Conservation (phyloP, 2,888 invertebrate species). For the Microctonus aethiopoides region DNA sequence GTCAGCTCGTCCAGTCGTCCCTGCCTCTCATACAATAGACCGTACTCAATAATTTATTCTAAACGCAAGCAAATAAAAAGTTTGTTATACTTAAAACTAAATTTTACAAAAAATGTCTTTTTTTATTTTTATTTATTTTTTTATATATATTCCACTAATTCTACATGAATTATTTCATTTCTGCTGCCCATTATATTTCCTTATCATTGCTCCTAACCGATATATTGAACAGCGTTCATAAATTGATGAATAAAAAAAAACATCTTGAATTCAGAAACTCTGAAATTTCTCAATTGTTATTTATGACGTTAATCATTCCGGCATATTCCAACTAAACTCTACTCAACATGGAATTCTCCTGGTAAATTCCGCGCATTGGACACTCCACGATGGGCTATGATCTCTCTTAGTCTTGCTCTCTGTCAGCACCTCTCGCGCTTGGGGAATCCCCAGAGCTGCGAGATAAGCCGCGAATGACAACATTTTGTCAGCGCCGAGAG, state of each 20-base stretch:
- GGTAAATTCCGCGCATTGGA: slow-evolving; percentile 27
- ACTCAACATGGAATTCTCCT: slow-evolving; percentile 13
- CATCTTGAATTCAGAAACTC: slow-evolving; percentile 10
- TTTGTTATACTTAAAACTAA: too few species aligned
- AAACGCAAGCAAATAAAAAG: too few species aligned
- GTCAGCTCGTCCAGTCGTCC: too few species aligned
- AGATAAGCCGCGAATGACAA: slow-evolving; percentile 55
- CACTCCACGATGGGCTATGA: slow-evolving; percentile 20
- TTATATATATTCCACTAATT: too few species aligned
- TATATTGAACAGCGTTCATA: not conserved
- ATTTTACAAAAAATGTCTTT: too few species aligned
- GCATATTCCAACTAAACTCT: slow-evolving; percentile 16
- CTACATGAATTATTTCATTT: too few species aligned
- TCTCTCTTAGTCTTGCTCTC: slow-evolving; percentile 12
- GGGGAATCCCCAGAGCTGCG: slow-evolving; percentile 41
- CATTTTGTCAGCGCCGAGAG: slow-evolving; percentile 47
- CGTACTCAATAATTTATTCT: too few species aligned
- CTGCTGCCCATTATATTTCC: too few species aligned
- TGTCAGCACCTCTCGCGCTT: not conserved
- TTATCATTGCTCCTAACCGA: too few species aligned
- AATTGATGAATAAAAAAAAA: not conserved
- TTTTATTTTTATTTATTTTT: too few species aligned
- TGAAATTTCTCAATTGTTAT: slow-evolving; percentile 21
- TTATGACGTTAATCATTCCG: slow-evolving; percentile 31
- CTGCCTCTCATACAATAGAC: too few species aligned